phyloP scores from a whole-genome alignment of 2,113 vertebrate species.

The Odocoileus virginianus region DNA sequence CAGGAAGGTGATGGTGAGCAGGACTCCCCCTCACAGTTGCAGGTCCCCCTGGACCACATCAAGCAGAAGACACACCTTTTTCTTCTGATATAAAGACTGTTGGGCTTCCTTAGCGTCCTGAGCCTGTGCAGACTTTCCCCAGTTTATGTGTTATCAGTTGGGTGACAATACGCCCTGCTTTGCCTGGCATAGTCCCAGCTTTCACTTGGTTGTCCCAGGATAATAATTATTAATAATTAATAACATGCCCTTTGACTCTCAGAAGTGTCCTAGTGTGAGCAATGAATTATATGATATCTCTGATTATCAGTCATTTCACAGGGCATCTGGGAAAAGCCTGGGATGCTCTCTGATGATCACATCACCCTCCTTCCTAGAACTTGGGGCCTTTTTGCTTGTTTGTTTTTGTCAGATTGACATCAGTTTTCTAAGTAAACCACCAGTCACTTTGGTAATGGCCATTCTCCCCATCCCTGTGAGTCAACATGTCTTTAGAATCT shows the following conservation, averaged over 20 bases:
- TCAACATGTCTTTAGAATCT: background rate
- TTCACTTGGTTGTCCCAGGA: background rate
- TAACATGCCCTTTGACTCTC: background rate
- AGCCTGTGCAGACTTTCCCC: background rate
- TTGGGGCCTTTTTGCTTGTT: background rate
- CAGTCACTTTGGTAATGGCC: background rate
- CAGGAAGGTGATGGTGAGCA: background rate
- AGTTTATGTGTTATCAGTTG: background rate
- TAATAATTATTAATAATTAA: background rate
- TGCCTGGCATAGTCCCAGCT: background rate
- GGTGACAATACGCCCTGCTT: background rate
- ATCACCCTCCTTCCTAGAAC: background rate
- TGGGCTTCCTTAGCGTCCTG: background rate
- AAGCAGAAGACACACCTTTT: background rate
- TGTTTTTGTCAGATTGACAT: background rate
- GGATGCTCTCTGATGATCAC: background rate
- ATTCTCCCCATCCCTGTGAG: background rate
- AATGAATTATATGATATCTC: background rate
- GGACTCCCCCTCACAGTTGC: background rate
- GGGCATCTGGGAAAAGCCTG: background rate
- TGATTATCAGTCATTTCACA: background rate
- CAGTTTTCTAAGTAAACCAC: background rate
- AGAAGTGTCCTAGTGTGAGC: background rate
- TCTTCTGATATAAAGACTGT: background rate
- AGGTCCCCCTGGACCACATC: background rate